Evolutionary conservation across 2,888 invertebrate genomes (phyloP).

Genomic region (Acrobasis suavella): DNA sequence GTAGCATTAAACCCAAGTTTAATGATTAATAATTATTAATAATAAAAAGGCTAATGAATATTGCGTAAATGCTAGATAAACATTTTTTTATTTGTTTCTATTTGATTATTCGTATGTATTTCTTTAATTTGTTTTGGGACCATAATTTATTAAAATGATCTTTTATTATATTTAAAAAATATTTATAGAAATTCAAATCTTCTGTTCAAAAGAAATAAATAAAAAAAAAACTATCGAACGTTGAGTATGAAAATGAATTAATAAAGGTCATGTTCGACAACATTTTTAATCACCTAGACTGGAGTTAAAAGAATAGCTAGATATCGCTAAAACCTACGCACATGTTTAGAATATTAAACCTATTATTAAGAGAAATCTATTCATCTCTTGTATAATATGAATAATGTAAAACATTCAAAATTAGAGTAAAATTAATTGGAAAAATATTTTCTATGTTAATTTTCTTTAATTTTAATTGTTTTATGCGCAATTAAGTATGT

Average conservation of each 20-base stretch:
- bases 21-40: not conserved
- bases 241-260: conserved; percentile 6
- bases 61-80: conserved; percentile 49
- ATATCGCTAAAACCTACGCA: conserved; percentile 67
- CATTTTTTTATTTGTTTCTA: conserved; percentile 21
- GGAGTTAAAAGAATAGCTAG: conserved; percentile 44
- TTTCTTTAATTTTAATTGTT: not conserved
- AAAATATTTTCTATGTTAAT: conserved; percentile 28
- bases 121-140: conserved; percentile 30
- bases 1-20: not conserved
- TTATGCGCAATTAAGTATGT: not conserved
- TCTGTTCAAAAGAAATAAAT: no score
- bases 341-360: conserved; percentile 48
- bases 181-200: not conserved
- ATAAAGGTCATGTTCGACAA: conserved; percentile 27
- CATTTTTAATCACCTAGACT: conserved; percentile 47
- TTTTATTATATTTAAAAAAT: conserved; percentile 24
- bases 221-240: not conserved
- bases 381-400: conserved; percentile 34
- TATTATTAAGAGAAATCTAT: conserved; percentile 35
- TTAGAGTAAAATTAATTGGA: conserved; percentile 23
- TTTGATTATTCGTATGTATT: no score
- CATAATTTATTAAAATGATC: conserved; percentile 30
- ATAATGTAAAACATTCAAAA: conserved; percentile 20
- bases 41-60: conserved; percentile 66